phyloP scores from a whole-genome alignment of 2,888 invertebrate genomes.

The Lepidochitona cinerea region DNA sequence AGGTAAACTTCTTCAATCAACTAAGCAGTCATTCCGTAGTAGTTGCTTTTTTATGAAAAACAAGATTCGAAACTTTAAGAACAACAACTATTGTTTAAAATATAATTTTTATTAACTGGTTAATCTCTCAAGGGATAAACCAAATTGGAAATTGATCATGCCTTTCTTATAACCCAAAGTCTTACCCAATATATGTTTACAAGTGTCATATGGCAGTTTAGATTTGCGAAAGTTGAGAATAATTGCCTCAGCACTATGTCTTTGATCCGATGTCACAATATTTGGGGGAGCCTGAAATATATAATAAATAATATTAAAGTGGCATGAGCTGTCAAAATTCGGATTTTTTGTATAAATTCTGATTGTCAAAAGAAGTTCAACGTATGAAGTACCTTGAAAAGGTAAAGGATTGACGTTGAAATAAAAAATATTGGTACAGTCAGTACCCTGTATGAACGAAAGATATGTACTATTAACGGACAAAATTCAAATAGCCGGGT shows the following conservation, averaged over 20 bases:
- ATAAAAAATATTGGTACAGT: too few relatives aligned
- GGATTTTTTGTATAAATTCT: background rate
- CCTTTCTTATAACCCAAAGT: slow-evolving; percentile 5
- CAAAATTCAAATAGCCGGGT: too few relatives aligned
- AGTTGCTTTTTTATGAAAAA: background rate
- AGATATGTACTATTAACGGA: too few relatives aligned
- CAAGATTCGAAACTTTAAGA: background rate
- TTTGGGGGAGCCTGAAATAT: slow-evolving; percentile 82
- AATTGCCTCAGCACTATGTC: slow-evolving; percentile 85
- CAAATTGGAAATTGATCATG: background rate
- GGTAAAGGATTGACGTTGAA: too few relatives aligned
- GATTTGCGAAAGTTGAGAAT: slow-evolving; percentile 87
- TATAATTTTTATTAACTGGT: background rate
- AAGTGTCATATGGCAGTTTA: slow-evolving; percentile 85
- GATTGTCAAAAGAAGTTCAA: too few relatives aligned
- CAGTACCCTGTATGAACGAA: too few relatives aligned
- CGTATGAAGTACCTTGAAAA: too few relatives aligned
- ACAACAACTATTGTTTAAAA: background rate
- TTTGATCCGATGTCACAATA: slow-evolving; percentile 82
- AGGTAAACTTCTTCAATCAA: too few relatives aligned
- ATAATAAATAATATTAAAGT: background rate
- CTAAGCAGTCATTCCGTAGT: too few relatives aligned
- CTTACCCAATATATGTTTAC: slow-evolving; percentile 81
- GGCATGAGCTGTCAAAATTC: background rate
- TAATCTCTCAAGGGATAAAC: background rate